Percentiles rank a stretch among this genome's conserved stretches.
These are phyloP conservation scores for Martes martes DNA, from an alignment of 2,113 vertebrate genomes.

Conservation along the genomic window DNA sequence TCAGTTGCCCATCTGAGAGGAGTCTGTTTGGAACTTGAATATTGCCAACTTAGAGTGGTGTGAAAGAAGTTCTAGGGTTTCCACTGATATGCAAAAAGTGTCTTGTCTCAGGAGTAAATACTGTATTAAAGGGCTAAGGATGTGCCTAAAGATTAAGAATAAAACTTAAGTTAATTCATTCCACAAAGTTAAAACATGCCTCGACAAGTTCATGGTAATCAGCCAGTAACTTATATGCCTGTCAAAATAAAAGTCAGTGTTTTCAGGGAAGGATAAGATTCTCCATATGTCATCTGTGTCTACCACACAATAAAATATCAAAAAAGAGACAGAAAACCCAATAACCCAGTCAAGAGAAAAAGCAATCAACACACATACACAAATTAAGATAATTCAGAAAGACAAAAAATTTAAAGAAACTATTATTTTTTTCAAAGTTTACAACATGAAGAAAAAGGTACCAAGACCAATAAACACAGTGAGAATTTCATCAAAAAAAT, in stretches of 20 bases:
- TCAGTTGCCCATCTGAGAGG: neutral
- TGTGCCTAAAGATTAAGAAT: neutral
- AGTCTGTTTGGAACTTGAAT: neutral
- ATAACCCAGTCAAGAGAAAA: neutral
- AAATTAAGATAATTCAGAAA: neutral
- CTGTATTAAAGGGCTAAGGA: neutral
- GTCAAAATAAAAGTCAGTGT: neutral
- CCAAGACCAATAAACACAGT: neutral
- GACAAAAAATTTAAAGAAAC: neutral
- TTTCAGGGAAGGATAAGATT: neutral
- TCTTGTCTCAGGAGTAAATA: neutral
- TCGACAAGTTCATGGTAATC: neutral
- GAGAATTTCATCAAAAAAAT: neutral
- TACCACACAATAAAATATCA: neutral
- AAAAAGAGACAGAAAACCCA: neutral
- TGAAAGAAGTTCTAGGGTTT: neutral
- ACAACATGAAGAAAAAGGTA: neutral
- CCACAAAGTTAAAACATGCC: neutral
- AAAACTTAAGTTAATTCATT: neutral
- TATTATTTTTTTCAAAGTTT: neutral
- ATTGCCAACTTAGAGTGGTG: neutral
- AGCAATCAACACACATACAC: neutral
- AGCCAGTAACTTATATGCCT: neutral
- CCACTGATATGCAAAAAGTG: neutral
- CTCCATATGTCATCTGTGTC: neutral